Evolutionary conservation across 2,113 vertebrate species (phyloP).

Genomic region (Myotis davidii): DNA sequence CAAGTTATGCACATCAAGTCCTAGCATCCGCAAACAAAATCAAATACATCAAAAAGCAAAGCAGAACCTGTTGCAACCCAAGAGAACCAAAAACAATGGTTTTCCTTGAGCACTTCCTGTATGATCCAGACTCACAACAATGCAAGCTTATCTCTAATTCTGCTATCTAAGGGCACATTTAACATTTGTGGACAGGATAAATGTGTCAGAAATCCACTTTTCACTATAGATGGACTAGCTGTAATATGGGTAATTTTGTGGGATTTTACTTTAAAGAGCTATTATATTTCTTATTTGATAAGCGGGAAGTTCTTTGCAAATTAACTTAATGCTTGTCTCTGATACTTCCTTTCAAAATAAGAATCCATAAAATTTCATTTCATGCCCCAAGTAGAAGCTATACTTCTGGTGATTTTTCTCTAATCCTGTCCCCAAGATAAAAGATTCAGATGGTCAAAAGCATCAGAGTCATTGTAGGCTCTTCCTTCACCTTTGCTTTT

Average conservation of each 20-base stretch:
- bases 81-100: background rate
- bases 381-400: background rate
- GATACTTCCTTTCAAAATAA: constrained; percentile 30
- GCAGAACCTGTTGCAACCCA: background rate
- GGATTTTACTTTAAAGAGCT: background rate
- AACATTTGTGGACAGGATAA: background rate
- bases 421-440: background rate
- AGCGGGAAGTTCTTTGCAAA: constrained; percentile 5
- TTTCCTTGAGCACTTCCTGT: background rate
- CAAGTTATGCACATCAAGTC: too few relatives aligned
- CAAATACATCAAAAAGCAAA: background rate
- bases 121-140: background rate
- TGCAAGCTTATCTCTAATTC: background rate
- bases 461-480: too few relatives aligned
- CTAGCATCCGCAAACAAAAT: background rate
- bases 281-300: background rate
- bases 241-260: background rate
- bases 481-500: background rate
- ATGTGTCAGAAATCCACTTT: background rate
- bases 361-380: background rate
- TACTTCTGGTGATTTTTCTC: background rate
- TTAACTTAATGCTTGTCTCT: background rate
- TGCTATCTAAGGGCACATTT: background rate
- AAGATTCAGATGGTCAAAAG: background rate
- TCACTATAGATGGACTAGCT: background rate